Base-by-base conservation (phyloP, 1,140 invertebrate genomes). In the Drosophila santomea region DNA sequence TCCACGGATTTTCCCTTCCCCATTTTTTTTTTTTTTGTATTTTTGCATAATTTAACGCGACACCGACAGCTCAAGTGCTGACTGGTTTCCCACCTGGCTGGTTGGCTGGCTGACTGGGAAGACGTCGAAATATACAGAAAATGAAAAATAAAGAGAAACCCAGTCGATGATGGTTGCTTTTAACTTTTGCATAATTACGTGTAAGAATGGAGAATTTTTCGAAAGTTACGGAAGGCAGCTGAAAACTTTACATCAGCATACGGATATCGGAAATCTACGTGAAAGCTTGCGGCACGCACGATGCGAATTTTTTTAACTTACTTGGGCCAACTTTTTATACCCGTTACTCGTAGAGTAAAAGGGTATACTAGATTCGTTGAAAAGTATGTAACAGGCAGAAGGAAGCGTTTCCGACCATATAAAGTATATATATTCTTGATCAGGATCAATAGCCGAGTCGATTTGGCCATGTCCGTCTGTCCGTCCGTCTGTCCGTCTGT, bases 121-220 rank as follows among this genome's bases (percentile, higher is more conserved):
- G 74, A 77, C 61, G 56, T 32, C 6, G 35, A 25, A 35, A 15
- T 39, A 14, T 39, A 14, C 32, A 39, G 0, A 1, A 3, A 0
- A 14, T 11, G 14, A 45, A 20, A 10, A 39, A 54, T 41, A 36
- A 44, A 17, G 7, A 17, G 7, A 20, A 45, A 20, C 20, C 43
- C 8, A 20, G 43, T 35, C 67, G 61, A 67, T 57, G 51, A 52
- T 60, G 79, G 48, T 45, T 63, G 67, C 75, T 52, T 74, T 88
- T 89, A 88, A 88, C 79, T 88, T 89, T 77, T 83, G 83, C 80
- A 88, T 89, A 88, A 88, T 88, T 88, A 83, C 61, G 84, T 69
- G 79, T 83, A 89, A 83, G 67, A 74, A 88, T 66, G 64, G 63
- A 58, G 20, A 39, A 47, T 43, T 48, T 48, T 66, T n/a, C 35